Conservation (phyloP, 2,113 vertebrate species). For the Sclerurus mexicanus region DNA sequence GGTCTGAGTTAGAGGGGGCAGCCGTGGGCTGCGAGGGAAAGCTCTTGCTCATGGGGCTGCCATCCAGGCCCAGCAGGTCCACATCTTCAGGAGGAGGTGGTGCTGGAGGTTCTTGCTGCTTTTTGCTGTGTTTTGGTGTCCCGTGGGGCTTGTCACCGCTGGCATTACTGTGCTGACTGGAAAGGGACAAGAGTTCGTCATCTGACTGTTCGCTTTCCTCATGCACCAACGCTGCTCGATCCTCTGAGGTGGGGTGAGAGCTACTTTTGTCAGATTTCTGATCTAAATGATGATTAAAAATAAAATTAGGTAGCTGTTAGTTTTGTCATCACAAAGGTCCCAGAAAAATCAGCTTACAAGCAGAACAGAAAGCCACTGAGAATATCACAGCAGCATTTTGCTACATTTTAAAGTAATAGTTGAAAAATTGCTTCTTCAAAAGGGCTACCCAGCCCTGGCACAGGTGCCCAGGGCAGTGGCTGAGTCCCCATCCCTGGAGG, state of each 20-base stretch:
- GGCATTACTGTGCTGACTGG: slow-evolving; percentile 88
- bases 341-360: background rate
- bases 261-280: slow-evolving; percentile 80
- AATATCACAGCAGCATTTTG: background rate
- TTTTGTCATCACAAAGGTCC: background rate
- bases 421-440: background rate
- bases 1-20: slow-evolving; percentile 84
- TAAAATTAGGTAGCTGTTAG: slow-evolving; percentile 36
- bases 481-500: background rate
- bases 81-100: slow-evolving; percentile 80
- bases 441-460: background rate
- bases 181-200: slow-evolving; percentile 95
- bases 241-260: slow-evolving; percentile 79
- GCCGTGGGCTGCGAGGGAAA: slow-evolving; percentile 71
- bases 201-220: slow-evolving; percentile 97
- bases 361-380: background rate
- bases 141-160: slow-evolving; percentile 77
- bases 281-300: slow-evolving; percentile 66
- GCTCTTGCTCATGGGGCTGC: slow-evolving; percentile 72
- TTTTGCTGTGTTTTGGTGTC: slow-evolving; percentile 75
- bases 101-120: slow-evolving; percentile 60
- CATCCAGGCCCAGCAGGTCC: slow-evolving; percentile 90
- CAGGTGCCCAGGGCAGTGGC: background rate
- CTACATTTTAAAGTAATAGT: background rate
- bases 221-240: slow-evolving; percentile 81